Base-by-base conservation (phyloP, 2,888 invertebrate species). In the Drymonia ruficornis region DNA sequence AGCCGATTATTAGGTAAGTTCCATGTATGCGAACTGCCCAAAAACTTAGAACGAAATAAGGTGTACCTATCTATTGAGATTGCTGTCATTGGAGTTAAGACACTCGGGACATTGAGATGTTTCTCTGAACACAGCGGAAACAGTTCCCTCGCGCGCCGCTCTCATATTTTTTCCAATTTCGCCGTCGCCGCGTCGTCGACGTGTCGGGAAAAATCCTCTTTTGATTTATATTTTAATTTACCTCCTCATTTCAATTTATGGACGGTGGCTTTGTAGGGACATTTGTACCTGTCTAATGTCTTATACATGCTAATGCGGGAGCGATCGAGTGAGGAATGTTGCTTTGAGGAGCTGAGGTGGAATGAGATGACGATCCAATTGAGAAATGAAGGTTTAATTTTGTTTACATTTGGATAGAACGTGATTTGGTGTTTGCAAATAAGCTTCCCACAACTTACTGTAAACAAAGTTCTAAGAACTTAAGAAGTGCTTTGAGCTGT, bases 141-240 rank as follows among this genome's bases (percentile, higher is more conserved):
- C 47, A 12, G 47, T 11, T 1, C 6, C 50, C 34, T 18, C 43
- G 44, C 55, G 31, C n/a, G 31, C 49, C 45, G 74, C 73, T 68
- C 69, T 69, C 72, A 80, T 64, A 80, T 83, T 87, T 89, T 68
- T 91, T 91, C 86, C 91, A 90, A 91, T 89, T 87, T 86, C 81
- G 70, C 74, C 78, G 79, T 55, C 78, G 79, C 76, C 84, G 85
- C 78, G 79, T 56, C 78, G 79, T 76, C 84, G 85, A 89, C 91
- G 91, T 82, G 91, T 84, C 80, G 80, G 64, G 85, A 84, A 88
- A 78, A 89, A 90, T 89, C 89, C 87, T 87, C 89, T 85, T 91
- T 91, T 91, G 91, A 91, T 91, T 91, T 91, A 91, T 91, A 89
- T 91, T 91, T 92, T 92, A 92, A 92, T 92, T 92, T 87, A 74